phyloP scores from a whole-genome alignment of 2,797 vertebrate genomes.

The Rhinichthys osculus region DNA sequence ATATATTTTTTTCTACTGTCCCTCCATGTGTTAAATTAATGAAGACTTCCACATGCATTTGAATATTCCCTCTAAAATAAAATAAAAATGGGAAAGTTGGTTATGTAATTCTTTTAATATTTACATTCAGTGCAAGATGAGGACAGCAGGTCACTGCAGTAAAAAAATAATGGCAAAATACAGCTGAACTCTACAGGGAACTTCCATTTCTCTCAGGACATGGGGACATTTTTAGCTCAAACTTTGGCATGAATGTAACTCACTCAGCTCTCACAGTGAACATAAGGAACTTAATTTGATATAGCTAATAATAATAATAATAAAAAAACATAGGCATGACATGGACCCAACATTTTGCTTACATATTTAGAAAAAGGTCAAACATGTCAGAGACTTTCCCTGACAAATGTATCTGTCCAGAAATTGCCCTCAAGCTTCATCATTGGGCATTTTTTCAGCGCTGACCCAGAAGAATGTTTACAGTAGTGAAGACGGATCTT shows the following conservation, averaged over 20 bases:
- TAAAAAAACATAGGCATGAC: not conserved
- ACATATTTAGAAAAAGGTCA: constrained; percentile 4
- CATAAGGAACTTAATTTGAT: not conserved
- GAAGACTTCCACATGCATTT: not conserved
- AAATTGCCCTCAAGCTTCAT: constrained; percentile 20
- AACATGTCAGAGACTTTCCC: not conserved
- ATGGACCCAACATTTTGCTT: constrained; percentile 22
- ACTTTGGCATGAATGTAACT: not conserved
- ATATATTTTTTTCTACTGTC: not conserved
- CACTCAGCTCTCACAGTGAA: not conserved
- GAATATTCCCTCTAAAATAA: constrained; percentile 7
- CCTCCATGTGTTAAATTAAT: not conserved
- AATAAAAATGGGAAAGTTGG: constrained; percentile 52
- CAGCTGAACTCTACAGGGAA: constrained; percentile 5
- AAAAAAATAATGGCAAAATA: constrained; percentile 8
- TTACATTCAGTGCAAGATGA: constrained; percentile 58
- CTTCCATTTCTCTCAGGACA: not conserved
- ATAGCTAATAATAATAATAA: constrained; percentile 25
- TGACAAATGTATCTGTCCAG: not conserved
- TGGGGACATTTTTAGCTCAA: not conserved
- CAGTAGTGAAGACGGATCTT: constrained; percentile 46
- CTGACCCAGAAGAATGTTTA: constrained; percentile 1
- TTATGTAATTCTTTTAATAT: constrained; percentile 38
- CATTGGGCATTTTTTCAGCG: constrained; percentile 13
- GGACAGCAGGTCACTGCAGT: constrained; percentile 55